Evolutionary conservation across 2,797 vertebrate species (phyloP), one percentile per base, ranked within the genome.

Genomic region (Anabacerthia variegaticeps): DNA sequence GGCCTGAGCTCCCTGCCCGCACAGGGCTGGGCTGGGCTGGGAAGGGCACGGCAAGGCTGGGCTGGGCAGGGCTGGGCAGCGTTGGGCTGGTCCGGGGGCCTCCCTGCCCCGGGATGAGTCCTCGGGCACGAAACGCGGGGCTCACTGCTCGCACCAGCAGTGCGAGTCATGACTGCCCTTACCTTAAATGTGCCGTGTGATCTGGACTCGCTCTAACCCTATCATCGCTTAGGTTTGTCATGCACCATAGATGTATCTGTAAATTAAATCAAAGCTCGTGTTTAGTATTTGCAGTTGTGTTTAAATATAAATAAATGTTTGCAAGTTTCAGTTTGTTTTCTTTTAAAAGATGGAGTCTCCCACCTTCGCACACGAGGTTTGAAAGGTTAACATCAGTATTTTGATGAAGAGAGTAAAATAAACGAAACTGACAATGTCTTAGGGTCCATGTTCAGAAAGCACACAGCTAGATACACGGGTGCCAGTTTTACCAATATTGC

Each of bases 361-460:
- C 46, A 41, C 20, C 30, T 48, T 79, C 27, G 6, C 26, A 0
- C 4, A 51, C 28, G 36, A 46, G 43, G 58, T 37, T 69, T 3
- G 5, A 26, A n/a, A 51, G 19, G 28, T 19, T 27, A 39, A 15
- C 26, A 10, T 7, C 59, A 41, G 22, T 61, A 13, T 79, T 76
- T 63, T 30, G 27, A 9, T 48, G 55, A 55, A 34, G 23, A 15
- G 20, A 65, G 36, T 51, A 26, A 61, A 59, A 8, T 3, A 19
- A 43, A 17, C 1, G 1, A 39, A 37, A 32, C 16, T 12, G 71
- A 27, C 1, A 3, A 15, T 44, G 1, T 6, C 1, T 30, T 14
- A 6, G 28, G 15, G 46, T 30, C 41, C 21, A 0, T 0, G 1
- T 62, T 34, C 21, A 3, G 16, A 30, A 59, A 32, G 26, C 43